Evolutionary conservation across 2,888 invertebrate genomes (phyloP).

Genomic region (Ramazzottius varieornatus): DNA sequence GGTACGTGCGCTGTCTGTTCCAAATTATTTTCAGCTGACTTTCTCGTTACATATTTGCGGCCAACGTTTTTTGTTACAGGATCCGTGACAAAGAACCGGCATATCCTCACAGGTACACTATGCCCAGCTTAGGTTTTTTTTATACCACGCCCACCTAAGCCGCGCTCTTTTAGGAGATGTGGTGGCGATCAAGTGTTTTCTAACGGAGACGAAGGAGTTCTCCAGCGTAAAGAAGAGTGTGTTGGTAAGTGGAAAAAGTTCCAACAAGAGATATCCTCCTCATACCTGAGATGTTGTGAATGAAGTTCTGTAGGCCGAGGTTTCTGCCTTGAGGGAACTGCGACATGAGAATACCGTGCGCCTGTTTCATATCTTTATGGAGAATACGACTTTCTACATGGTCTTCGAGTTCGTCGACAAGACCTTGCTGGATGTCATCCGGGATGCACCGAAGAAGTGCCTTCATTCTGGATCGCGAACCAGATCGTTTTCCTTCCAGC

Average conservation of each 20-base stretch:
- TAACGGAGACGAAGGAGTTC: background rate
- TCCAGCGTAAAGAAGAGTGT: background rate
- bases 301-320: background rate
- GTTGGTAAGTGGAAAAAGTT: background rate
- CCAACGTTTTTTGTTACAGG: background rate
- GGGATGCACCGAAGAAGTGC: background rate
- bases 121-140: too few relatives aligned
- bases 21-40: background rate
- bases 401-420: constrained; percentile 2
- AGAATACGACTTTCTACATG: background rate
- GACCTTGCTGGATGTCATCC: background rate
- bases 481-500: background rate
- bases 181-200: background rate
- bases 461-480: background rate
- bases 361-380: background rate
- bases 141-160: too few relatives aligned
- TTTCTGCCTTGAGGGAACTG: background rate
- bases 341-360: background rate
- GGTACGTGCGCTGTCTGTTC: background rate
- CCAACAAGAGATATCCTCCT: background rate
- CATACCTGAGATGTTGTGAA: background rate
- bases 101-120: background rate
- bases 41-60: too few relatives aligned
- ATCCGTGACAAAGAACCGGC: background rate
- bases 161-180: background rate